A percentile compares a stretch with the other conserved stretches of the same genome.
phyloP scores from a whole-genome alignment of 1,140 invertebrate species.

The Apocrypta bakeri region DNA sequence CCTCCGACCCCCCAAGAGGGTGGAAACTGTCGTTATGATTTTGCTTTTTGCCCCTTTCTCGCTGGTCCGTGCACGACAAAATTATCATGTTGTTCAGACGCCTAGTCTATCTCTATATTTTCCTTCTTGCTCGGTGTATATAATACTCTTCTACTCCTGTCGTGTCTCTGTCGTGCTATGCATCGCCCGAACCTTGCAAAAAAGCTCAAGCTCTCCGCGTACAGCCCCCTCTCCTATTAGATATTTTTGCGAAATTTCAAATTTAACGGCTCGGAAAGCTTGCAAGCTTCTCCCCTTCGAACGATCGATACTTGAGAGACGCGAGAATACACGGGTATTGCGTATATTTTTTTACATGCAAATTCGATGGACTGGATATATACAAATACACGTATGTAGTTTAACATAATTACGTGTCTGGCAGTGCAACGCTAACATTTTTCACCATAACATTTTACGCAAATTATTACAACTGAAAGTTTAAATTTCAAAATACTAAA shows the following conservation, averaged over 20 bases:
- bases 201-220: background rate
- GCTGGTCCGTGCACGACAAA: constrained; percentile 32
- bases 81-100: constrained; percentile 35
- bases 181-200: background rate
- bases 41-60: constrained; percentile 30
- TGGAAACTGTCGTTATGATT: constrained; percentile 35
- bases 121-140: background rate
- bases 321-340: background rate
- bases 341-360: background rate
- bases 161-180: constrained; percentile 11
- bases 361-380: too few relatives aligned
- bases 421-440: too few relatives aligned
- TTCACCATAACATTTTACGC: too few relatives aligned
- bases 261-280: constrained; percentile 28
- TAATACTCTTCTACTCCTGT: background rate
- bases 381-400: too few relatives aligned
- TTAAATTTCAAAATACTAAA: too few relatives aligned
- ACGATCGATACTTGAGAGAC: background rate
- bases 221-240: constrained; percentile 1
- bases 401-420: too few relatives aligned
- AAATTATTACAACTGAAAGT: too few relatives aligned
- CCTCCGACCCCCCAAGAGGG: too few relatives aligned
- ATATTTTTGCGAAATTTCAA: constrained; percentile 37
- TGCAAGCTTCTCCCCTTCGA: background rate
- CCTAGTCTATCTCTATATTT: background rate